These are phyloP conservation scores for Epinotia demarniana DNA, from an alignment of 2,888 invertebrate species.

Conservation along the genomic window DNA sequence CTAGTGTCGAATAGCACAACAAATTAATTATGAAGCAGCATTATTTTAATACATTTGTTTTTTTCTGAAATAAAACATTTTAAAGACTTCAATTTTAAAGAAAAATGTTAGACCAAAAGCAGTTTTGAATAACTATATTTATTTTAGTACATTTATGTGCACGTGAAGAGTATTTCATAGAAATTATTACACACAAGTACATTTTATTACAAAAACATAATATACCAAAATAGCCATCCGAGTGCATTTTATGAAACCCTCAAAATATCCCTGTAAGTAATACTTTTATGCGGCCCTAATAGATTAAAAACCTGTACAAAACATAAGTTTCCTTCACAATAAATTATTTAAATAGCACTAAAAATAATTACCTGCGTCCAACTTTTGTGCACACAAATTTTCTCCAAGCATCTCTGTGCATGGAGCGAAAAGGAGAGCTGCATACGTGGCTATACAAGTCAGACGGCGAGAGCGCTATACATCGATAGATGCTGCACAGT, in stretches of 20 bases:
- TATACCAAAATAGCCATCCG: neutral
- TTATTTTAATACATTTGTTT: neutral
- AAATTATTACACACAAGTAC: neutral
- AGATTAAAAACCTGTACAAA: slow-evolving; percentile 38
- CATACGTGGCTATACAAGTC: slow-evolving; percentile 6
- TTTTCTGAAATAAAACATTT: neutral
- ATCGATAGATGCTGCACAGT: slow-evolving; percentile 45
- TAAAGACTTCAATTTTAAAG: neutral
- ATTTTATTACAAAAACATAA: neutral
- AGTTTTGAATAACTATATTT: neutral
- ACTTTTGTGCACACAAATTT: slow-evolving; percentile 42
- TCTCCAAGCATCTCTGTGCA: slow-evolving; percentile 21
- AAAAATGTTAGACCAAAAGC: neutral
- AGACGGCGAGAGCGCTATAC: slow-evolving; percentile 34
- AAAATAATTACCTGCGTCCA: slow-evolving; percentile 44
- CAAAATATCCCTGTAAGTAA: slow-evolving; percentile 26
- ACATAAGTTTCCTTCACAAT: slow-evolving; percentile 37
- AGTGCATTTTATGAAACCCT: slow-evolving; percentile 13
- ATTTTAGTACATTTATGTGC: neutral
- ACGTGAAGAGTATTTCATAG: neutral
- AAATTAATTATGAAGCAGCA: slow-evolving; percentile 11
- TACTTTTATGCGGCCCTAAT: slow-evolving; percentile 23
- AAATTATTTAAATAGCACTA: slow-evolving; percentile 45
- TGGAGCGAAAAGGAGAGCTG: slow-evolving; percentile 9
- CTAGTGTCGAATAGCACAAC: slow-evolving; percentile 47